Conservation (phyloP, 2,888 invertebrate species). For the Teleogryllus oceanicus region DNA sequence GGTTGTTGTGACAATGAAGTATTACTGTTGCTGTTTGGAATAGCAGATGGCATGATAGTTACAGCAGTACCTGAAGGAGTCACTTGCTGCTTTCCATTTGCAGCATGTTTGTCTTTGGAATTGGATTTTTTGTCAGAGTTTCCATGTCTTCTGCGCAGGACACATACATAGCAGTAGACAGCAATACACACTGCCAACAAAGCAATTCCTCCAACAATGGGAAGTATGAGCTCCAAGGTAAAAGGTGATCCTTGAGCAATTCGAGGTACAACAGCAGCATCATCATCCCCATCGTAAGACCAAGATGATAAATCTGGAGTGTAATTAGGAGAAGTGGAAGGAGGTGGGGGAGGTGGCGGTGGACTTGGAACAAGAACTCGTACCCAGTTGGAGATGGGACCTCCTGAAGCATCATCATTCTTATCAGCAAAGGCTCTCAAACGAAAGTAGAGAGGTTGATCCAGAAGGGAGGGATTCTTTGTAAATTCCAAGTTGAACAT, state of each 20-base stretch:
- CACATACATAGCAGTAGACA: conserved; percentile 53
- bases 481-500: conserved; percentile 52
- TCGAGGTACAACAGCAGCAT: conserved; percentile 46
- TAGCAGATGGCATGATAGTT: conserved; percentile 50
- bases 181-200: conserved; percentile 49
- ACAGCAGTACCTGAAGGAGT: conserved; percentile 40
- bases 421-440: conserved; percentile 52
- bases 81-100: conserved; percentile 37
- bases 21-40: conserved; percentile 39
- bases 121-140: conserved; percentile 31
- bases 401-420: conserved; percentile 45
- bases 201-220: conserved; percentile 50
- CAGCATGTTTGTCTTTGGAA: conserved; percentile 42
- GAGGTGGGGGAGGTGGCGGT: conserved; percentile 51
- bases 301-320: conserved; percentile 48
- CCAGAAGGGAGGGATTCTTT: conserved; percentile 49
- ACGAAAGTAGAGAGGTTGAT: conserved; percentile 54
- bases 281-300: conserved; percentile 42
- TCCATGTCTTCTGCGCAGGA: conserved; percentile 47
- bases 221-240: conserved; percentile 51
- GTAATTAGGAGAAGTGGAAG: conserved; percentile 40
- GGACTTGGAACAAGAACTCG: conserved; percentile 53
- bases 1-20: conserved; percentile 42
- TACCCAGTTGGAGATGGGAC: conserved; percentile 56
- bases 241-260: conserved; percentile 47